Evolutionary conservation across 2,888 invertebrate species (phyloP), one percentile per base, ranked within the genome.

Genomic region (Hemithea aestivaria): DNA sequence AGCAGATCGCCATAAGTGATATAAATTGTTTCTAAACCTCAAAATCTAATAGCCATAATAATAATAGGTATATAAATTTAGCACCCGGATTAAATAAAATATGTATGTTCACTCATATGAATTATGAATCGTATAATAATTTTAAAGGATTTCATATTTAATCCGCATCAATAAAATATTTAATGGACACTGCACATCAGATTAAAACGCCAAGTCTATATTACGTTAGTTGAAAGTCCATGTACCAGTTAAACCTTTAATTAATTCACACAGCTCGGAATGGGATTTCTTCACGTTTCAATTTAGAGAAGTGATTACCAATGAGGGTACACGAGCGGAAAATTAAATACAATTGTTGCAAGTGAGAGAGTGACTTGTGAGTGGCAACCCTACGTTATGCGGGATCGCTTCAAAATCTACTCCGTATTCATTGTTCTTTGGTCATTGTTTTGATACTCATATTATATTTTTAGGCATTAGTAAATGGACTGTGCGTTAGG

Each of bases 341-440:
- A 87, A 82, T 82, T 73, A 76, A 81, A 66, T 69, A 58, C 69
- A 62, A 80, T 81, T 82, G 78, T 77, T 74, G 67, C 66, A 63
- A 76, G 67, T 72, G 69, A 58, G 58, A 62, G 32, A 36, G 58
- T 61, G 62, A 64, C 69, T 66, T 53, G 61, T 56, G 65, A 67
- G 65, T 59, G 62, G 59, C 66, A 67, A 62, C 66, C 69, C 70
- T 68, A 53, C 53, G 47, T 40, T 48, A 59, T 53, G 42, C 59
- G 66, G 74, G 72, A 75, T 65, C 58, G 63, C 44, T 50, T 43
- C 48, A 51, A 49, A 34, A 29, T 45, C 33, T 37, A 36, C 33
- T 40, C 41, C 40, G 27, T 27, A 22, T 16, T 28, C 31, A 36
- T 36, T 23, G 24, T 35, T 38, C 35, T 36, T 41, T 44, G 38